Base-by-base conservation (phyloP, 2,797 vertebrate genomes). In the Phaenicophaeus curvirostris region DNA sequence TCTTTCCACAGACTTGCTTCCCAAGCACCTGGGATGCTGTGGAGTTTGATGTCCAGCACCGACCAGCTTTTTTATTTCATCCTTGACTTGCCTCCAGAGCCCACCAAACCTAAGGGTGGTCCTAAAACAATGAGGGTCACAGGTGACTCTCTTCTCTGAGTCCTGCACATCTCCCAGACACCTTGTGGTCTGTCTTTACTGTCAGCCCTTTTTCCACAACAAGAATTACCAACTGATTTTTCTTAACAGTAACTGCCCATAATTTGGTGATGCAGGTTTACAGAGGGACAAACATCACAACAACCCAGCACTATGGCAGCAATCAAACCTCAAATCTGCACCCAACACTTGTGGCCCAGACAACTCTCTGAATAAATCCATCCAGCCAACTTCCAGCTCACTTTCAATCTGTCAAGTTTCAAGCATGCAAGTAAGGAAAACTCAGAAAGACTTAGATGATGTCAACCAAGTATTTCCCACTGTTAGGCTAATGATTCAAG, bases 1-100 rank as follows among this genome's bases (percentile, higher is more conserved):
- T 2, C 73, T 67, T 33, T 4, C 55, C 11, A 8, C 0, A 41
- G 37, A 25, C 24, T 73, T 8, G 2, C 3, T 46, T 15, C 53
- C 6, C 0, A 46, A 57, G 33, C 31, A 7, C 5, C 2, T 0
- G 16, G 68, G 55, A 30, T 10, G 50, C 46, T 19, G 12, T 2
- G 42, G 37, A 46, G 37, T 28, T 87, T 67, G 24, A 46, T 48
- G 77, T 15, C 12, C 62, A 31, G 74, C 4, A 25, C 33, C 33
- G 25, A 2, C 30, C 19, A 6, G 0, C 30, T 62, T 19, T 4
- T 57, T 48, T 17, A 30, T 30, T 89, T 63, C 30, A 13, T 5
- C 58, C 25, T 21, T n/a, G 44, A 3, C 15, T 44, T 42, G 13
- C 42, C 44, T 41, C 46, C 20, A 8, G 65, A 82, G 50, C 31